Evolutionary conservation across 2,797 vertebrate species (phyloP).

Genomic region (Pseudochromis fuscus): DNA sequence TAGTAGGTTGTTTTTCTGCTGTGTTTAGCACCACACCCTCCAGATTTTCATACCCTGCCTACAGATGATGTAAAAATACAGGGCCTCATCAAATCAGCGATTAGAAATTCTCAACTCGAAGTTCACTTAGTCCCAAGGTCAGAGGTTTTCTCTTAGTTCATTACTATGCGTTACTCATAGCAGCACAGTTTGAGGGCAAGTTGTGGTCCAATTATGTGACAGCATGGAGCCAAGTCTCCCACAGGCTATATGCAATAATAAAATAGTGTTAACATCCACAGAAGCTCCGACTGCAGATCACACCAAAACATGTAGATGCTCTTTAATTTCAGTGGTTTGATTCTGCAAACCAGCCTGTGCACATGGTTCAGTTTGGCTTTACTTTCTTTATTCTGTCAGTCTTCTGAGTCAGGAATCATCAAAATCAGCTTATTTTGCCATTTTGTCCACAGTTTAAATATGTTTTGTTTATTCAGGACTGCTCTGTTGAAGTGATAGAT

Average conservation of each 20-base stretch:
- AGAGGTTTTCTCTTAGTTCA: slow-evolving; percentile 13
- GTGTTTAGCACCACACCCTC: background rate
- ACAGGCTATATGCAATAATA: slow-evolving; percentile 17
- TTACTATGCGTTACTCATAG: slow-evolving; percentile 18
- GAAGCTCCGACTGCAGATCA: slow-evolving; percentile 17
- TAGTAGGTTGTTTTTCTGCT: slow-evolving; percentile 5
- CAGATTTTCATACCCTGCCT: slow-evolving; percentile 1
- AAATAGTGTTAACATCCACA: slow-evolving; percentile 22
- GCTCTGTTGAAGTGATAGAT: too few relatives aligned
- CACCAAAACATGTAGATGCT: background rate
- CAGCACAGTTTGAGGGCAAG: slow-evolving; percentile 18
- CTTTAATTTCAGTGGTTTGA: slow-evolving; percentile 25
- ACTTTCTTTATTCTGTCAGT: background rate
- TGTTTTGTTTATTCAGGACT: too few relatives aligned
- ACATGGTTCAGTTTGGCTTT: background rate
- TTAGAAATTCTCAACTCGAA: background rate
- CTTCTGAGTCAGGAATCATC: background rate
- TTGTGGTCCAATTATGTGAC: slow-evolving; percentile 35
- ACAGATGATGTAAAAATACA: background rate
- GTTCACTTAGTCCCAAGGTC: background rate
- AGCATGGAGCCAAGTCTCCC: slow-evolving; percentile 11
- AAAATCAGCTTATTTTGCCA: background rate
- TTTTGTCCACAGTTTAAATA: background rate
- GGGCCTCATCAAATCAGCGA: background rate
- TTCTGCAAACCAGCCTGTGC: background rate